Conservation (phyloP, 2,888 invertebrate genomes). For the Netelia fuscicornis region DNA sequence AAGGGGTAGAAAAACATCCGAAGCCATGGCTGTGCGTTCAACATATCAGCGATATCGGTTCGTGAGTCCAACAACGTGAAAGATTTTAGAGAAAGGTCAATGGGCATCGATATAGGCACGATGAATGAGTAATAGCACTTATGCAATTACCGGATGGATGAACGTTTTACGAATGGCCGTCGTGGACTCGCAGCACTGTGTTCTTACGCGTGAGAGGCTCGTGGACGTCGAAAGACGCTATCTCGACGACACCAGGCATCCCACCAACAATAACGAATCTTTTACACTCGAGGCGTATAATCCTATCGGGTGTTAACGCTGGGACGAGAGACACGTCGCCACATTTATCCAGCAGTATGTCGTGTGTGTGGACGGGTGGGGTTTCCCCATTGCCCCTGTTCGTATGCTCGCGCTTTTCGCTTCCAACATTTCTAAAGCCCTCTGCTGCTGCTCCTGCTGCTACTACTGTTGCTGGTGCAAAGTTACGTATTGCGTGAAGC, state of each 20-base stretch:
- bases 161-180: constrained; percentile 6
- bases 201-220: not conserved
- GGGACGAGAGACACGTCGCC: constrained; percentile 30
- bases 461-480: not conserved
- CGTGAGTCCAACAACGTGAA: constrained; percentile 12
- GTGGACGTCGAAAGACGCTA: constrained; percentile 45
- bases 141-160: constrained; percentile 35
- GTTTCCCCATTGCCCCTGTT: constrained; percentile 25
- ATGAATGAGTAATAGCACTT: constrained; percentile 30
- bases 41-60: constrained; percentile 42
- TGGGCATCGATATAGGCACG: not conserved
- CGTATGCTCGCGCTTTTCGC: constrained; percentile 39
- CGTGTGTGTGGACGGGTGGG: not conserved
- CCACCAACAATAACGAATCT: constrained; percentile 65
- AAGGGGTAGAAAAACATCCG: constrained; percentile 27
- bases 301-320: constrained; percentile 64
- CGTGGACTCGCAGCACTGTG: constrained; percentile 8
- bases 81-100: constrained; percentile 31
- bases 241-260: constrained; percentile 56
- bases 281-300: constrained; percentile 66
- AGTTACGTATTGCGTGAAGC: constrained; percentile 55
- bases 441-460: not conserved
- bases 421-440: constrained; percentile 32
- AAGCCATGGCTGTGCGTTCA: constrained; percentile 5
- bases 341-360: constrained; percentile 51